A percentile compares a stretch with the other conserved stretches of the same genome.
Evolutionary conservation across 35 echinoderm and acorn worm species (phyloP).

Genomic region (Lytechinus variegatus): DNA sequence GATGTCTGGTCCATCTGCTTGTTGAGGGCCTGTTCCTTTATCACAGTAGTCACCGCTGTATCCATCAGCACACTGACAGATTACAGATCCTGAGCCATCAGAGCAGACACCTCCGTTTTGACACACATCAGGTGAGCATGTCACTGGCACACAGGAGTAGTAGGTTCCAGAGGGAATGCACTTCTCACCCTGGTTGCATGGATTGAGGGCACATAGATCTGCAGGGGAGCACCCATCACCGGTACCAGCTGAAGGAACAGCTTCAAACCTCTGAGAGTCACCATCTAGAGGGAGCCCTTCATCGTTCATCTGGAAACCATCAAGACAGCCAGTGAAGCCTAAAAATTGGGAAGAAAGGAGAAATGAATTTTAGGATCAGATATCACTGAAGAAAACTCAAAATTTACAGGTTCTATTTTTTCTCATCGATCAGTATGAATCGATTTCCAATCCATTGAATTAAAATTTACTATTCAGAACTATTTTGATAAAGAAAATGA

Average conservation of each 20-base stretch:
- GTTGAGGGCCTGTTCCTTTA: background rate
- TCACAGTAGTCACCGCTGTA: slow-evolving; percentile 59
- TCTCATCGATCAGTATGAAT: background rate
- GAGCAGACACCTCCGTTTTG: slow-evolving; percentile 62
- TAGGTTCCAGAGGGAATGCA: slow-evolving; percentile 54
- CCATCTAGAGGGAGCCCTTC: slow-evolving; percentile 85
- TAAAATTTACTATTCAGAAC: no score
- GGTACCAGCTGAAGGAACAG: slow-evolving; percentile 71
- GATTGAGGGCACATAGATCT: slow-evolving; percentile 65
- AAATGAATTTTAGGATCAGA: background rate
- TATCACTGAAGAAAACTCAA: background rate
- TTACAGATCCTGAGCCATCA: background rate
- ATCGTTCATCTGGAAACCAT: slow-evolving; percentile 80
- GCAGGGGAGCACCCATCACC: slow-evolving; percentile 58
- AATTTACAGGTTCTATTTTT: background rate
- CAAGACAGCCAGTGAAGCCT: slow-evolving; percentile 90
- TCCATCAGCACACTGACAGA: slow-evolving; percentile 58
- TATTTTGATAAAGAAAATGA: no score
- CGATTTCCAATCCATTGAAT: background rate
- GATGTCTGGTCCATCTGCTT: background rate
- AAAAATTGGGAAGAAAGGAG: background rate
- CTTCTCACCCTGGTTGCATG: slow-evolving; percentile 44
- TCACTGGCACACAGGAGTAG: slow-evolving; percentile 51
- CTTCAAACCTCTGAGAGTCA: slow-evolving; percentile 81
- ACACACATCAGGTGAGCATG: slow-evolving; percentile 64